Evolutionary conservation across 2,797 vertebrate genomes (phyloP).

Genomic region (Babyrousa celebensis): DNA sequence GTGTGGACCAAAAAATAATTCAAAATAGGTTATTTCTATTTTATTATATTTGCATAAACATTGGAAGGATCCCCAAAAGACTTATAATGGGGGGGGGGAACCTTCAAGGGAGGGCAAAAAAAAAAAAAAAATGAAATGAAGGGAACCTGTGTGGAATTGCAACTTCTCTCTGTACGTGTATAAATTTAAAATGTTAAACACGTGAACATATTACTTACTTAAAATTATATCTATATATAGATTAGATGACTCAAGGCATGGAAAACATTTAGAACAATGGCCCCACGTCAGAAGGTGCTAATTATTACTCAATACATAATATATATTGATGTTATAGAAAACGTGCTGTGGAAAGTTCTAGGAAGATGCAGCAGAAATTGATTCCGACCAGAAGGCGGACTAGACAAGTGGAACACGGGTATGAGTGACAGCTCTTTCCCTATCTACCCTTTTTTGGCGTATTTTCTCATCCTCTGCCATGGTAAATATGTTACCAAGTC

Average conservation of each 20-base stretch:
- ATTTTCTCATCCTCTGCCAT: not conserved
- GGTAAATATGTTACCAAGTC: not conserved
- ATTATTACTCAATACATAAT: not conserved
- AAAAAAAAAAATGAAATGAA: too few relatives aligned
- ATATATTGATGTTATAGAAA: not conserved
- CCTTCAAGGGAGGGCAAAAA: not conserved
- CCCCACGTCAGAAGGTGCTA: not conserved
- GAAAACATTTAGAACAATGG: not conserved
- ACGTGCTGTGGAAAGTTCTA: constrained; percentile 11
- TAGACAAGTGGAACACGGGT: not conserved
- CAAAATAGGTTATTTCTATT: not conserved
- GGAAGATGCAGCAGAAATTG: constrained; percentile 24
- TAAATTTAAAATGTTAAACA: not conserved
- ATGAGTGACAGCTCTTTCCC: not conserved
- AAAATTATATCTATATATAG: not conserved
- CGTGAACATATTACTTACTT: not conserved
- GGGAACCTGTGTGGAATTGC: not conserved
- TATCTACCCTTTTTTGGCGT: not conserved
- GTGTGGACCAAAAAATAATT: too few relatives aligned
- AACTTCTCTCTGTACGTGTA: not conserved
- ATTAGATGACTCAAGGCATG: not conserved
- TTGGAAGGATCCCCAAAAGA: not conserved
- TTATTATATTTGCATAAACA: not conserved
- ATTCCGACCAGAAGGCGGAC: not conserved
- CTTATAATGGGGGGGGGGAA: too few relatives aligned